Conservation (phyloP, 2,888 invertebrate species). For the Drosophila flavopinicola region DNA sequence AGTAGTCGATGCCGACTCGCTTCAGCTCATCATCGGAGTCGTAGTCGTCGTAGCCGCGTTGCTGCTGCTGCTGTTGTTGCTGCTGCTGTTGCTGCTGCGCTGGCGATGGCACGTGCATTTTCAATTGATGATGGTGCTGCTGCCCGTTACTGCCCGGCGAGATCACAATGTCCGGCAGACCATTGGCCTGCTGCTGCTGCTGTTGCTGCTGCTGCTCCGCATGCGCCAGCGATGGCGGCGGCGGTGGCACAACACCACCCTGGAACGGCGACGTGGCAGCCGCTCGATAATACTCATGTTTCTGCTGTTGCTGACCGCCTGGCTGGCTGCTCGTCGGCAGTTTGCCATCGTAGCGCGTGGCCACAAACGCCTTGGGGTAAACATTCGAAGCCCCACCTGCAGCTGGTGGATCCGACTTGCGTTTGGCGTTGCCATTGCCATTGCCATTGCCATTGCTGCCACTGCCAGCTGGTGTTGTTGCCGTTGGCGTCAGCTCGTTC, state of each 20-base stretch:
- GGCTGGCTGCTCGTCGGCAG: constrained; percentile 56
- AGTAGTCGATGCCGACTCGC: constrained; percentile 91
- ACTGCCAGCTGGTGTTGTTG: constrained; percentile 23
- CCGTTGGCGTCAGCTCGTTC: constrained; percentile 86
- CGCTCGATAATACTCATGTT: constrained; percentile 86
- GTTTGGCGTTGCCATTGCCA: constrained; percentile 28
- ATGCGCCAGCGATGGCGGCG: constrained; percentile 54
- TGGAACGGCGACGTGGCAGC: constrained; percentile 87
- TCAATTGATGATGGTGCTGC: constrained; percentile 55
- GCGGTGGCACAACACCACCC: constrained; percentile 52
- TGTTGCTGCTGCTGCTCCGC: constrained; percentile 43
- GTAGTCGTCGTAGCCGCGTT: constrained; percentile 89
- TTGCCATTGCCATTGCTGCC: constrained; percentile 7
- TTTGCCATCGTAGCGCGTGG: constrained; percentile 81
- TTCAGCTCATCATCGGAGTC: constrained; percentile 96
- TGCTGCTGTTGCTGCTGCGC: constrained; percentile 48
- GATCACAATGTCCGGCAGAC: constrained; percentile 82
- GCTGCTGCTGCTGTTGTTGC: constrained; percentile 85
- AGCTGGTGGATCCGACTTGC: constrained; percentile 36
- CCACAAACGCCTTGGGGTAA: constrained; percentile 73
- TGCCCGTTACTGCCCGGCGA: constrained; percentile 75
- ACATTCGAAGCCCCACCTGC: no score
- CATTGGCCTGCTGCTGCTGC: constrained; percentile 58
- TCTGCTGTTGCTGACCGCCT: constrained; percentile 52
- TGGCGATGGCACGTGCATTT: constrained; percentile 57